Conservation (phyloP, 2,797 vertebrate genomes). For the Falco naumanni region DNA sequence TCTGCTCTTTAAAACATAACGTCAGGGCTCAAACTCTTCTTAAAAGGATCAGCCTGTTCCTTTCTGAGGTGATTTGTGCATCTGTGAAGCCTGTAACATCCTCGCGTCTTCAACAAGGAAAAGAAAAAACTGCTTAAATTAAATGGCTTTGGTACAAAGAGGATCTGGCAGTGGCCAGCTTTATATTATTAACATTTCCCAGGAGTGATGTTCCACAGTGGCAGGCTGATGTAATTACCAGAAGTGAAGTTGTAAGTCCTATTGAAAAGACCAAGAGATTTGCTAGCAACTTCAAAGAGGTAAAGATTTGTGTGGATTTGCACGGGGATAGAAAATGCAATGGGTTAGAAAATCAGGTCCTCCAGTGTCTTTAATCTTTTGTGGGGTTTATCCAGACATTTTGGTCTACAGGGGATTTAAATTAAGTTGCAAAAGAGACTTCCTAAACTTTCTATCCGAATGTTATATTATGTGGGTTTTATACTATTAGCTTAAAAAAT, state of each 20-base stretch:
- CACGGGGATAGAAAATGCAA: slow-evolving; percentile 47
- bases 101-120: not conserved
- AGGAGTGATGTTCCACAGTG: slow-evolving; percentile 39
- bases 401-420: slow-evolving; percentile 52
- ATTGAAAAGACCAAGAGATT: slow-evolving; percentile 62
- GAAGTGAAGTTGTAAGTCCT: slow-evolving; percentile 62
- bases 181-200: slow-evolving; percentile 60
- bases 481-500: slow-evolving; percentile 32
- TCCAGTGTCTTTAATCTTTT: slow-evolving; percentile 62
- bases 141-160: slow-evolving; percentile 37
- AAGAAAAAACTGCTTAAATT: slow-evolving; percentile 38
- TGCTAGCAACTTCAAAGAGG: slow-evolving; percentile 47
- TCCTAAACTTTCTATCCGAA: slow-evolving; percentile 45
- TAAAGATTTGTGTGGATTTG: slow-evolving; percentile 69
- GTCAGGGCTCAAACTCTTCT: not conserved
- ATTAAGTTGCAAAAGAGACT: slow-evolving; percentile 60
- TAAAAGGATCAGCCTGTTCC: slow-evolving; percentile 2
- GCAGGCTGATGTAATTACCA: slow-evolving; percentile 66
- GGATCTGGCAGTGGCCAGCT: slow-evolving; percentile 35
- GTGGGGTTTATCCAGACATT: slow-evolving; percentile 38
- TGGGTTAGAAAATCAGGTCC: slow-evolving; percentile 63
- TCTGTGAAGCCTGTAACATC: not conserved
- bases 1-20: not conserved
- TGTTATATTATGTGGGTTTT: slow-evolving; percentile 15
- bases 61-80: not conserved